Evolutionary conservation across 92 coral and sea anemone genomes (phyloP).

Genomic region (Palythoa caribaeorum): DNA sequence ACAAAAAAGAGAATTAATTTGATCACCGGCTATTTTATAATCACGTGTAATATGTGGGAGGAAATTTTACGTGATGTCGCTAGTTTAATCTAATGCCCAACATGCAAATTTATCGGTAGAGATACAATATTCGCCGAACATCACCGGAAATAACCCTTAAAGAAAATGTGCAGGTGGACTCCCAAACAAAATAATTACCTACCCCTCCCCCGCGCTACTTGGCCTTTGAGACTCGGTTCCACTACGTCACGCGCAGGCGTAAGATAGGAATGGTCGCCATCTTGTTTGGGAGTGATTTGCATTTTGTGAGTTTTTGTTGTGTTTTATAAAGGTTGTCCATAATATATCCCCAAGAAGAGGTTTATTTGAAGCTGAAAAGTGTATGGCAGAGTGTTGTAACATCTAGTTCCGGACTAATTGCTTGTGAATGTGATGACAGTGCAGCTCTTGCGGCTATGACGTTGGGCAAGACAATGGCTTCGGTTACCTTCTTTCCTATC

Average conservation of each 20-base stretch:
- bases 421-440: constrained; percentile 28
- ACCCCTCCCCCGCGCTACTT: constrained; percentile 35
- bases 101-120: neutral
- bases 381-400: constrained; percentile 42
- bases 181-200: neutral
- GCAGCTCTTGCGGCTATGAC: constrained; percentile 38
- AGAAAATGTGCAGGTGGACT: neutral
- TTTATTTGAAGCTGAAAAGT: constrained; percentile 51
- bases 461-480: constrained; percentile 50
- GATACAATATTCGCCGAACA: neutral
- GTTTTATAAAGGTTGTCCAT: constrained; percentile 89
- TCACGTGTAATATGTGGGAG: neutral
- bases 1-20: neutral
- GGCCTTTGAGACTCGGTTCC: constrained; percentile 52
- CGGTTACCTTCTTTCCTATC: constrained; percentile 42
- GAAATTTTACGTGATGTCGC: constrained; percentile 26
- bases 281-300: constrained; percentile 96
- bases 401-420: constrained; percentile 22
- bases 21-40: neutral
- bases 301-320: constrained; percentile 94
- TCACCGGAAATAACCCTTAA: constrained; percentile 26
- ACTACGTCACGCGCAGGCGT: constrained; percentile 91
- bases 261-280: constrained; percentile 79
- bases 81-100: neutral
- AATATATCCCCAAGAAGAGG: constrained; percentile 77